Base-by-base conservation (phyloP, 2,888 invertebrate genomes). In the Acanthosoma haemorrhoidale region DNA sequence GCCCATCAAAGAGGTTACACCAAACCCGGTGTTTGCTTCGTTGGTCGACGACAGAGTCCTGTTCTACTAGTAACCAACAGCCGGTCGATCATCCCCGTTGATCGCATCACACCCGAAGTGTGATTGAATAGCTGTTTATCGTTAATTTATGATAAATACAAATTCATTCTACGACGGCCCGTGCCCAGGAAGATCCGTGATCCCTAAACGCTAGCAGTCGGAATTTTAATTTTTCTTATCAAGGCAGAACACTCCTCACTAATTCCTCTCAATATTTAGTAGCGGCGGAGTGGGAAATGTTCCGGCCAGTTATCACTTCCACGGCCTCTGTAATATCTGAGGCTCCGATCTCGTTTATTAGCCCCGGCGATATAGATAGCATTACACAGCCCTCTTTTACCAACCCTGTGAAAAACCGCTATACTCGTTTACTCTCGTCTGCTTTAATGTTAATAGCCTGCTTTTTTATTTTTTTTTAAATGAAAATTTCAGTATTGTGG, bases 191-290 rank as follows among this genome's bases (percentile, higher is more conserved):
- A 25, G 21, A 51, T 25, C 51, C 25, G 29, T n/a, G 25, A 5
- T 25, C 51, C 51, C 29, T 51, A 51, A 51, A 51, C 51, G 51
- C 51, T 25, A 51, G 51, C 29, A 51, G 51, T 51, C n/a, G 51
- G 51, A 51, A 51, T 51, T 51, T 51, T 51, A 51, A 51, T 51
- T 51, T 51, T 51, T 51, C 25, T 51, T 51, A 51, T 51, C 51
- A 51, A 13, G n/a, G 8, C 25, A n/a, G 51, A 25, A 51, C 51
- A 51, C 51, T 51, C 51, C 51, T 5, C n/a, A n/a, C 25, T 51
- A 51, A 51, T 51, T 51, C 29, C 51, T 51, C 51, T 25, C n/a
- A 51, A 25, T 51, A 51, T 51, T 51, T 51, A 51, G 51, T n/a
- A 9, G 13, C 51, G 13, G 3, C 13, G 21, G 3, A 11, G n/a